These are phyloP conservation scores for Ostrea denselamellosa DNA, from an alignment of 1,140 invertebrate species.

Conservation along the genomic window DNA sequence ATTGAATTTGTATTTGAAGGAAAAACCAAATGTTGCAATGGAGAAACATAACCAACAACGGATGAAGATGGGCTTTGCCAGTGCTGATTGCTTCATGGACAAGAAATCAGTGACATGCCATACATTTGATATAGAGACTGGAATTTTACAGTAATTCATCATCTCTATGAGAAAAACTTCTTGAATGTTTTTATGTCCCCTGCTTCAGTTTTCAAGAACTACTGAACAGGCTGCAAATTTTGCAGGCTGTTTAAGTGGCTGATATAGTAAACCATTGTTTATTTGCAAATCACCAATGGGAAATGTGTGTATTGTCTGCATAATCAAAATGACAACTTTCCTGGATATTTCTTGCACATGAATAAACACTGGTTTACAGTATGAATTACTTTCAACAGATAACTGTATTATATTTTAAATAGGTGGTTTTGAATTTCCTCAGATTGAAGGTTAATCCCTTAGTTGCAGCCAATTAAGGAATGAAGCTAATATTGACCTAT, in stretches of 20 bases:
- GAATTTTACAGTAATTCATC: conserved; percentile 23
- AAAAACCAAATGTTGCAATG: background rate
- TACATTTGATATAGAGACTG: conserved; percentile 18
- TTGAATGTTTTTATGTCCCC: background rate
- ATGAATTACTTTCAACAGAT: too few relatives aligned
- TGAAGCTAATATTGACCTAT: too few relatives aligned
- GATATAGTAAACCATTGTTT: too few relatives aligned
- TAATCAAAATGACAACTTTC: too few relatives aligned
- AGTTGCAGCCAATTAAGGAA: too few relatives aligned
- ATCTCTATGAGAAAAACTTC: background rate
- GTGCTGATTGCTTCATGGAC: conserved; percentile 28
- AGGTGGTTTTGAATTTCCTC: background rate
- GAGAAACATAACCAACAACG: background rate
- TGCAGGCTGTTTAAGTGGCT: too few relatives aligned
- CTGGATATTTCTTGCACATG: too few relatives aligned
- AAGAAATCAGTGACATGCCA: background rate
- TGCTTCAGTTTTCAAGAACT: background rate
- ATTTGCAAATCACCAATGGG: too few relatives aligned
- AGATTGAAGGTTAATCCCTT: conserved; percentile 11
- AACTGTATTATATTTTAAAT: too few relatives aligned
- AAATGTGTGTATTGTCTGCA: too few relatives aligned
- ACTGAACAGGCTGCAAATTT: too few relatives aligned
- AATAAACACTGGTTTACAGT: too few relatives aligned
- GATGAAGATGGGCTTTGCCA: background rate
- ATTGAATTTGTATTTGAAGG: background rate